phyloP scores from a whole-genome alignment of 2,113 vertebrate genomes.

The Petromus typicus region DNA sequence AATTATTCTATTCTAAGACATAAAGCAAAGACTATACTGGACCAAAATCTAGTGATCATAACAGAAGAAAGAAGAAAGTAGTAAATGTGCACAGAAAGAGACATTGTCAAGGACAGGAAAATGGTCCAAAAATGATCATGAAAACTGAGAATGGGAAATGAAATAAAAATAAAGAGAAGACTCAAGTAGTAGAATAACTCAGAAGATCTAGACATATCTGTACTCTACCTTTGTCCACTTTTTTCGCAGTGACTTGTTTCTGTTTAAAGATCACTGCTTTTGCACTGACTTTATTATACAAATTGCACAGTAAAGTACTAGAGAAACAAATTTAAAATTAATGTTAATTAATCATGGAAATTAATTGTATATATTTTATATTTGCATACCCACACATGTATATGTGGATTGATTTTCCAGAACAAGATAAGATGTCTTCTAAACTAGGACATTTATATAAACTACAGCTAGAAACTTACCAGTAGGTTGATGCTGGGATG shows the following conservation, averaged over 20 bases:
- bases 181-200: background rate
- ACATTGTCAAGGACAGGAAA: slow-evolving; percentile 20
- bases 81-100: background rate
- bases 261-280: background rate
- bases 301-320: background rate
- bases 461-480: background rate
- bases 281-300: background rate
- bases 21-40: background rate
- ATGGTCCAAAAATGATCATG: background rate
- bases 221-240: background rate
- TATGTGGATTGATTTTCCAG: background rate
- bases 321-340: slow-evolving; percentile 15
- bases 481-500: background rate
- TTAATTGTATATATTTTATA: background rate
- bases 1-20: slow-evolving; percentile 34
- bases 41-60: slow-evolving; percentile 13
- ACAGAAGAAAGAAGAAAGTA: background rate
- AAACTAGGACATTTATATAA: background rate
- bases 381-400: no score
- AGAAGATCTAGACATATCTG: background rate
- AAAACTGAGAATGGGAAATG: background rate
- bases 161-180: slow-evolving; percentile 7
- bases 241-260: background rate
- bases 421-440: background rate
- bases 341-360: background rate